phyloP scores from a whole-genome alignment of 1,140 invertebrate species.

The Phymastichus coffea region DNA sequence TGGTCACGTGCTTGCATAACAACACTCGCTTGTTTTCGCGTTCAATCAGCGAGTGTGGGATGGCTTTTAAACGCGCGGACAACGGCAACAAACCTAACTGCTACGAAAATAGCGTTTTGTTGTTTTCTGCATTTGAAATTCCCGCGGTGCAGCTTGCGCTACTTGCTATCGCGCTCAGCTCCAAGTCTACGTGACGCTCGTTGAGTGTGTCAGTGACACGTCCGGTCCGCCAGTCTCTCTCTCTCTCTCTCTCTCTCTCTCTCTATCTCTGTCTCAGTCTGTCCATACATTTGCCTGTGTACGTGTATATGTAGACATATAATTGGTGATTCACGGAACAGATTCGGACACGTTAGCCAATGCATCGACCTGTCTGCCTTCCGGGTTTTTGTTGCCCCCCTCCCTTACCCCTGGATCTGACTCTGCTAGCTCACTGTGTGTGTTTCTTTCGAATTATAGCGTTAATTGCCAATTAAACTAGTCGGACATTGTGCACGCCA shows the following conservation, averaged over 20 bases:
- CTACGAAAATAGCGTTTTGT: conserved; percentile 5
- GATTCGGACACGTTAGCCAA: conserved; percentile 12
- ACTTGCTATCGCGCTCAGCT: background rate
- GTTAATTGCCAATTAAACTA: conserved; percentile 22
- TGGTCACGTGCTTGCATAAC: too few relatives aligned
- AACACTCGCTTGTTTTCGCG: too few relatives aligned
- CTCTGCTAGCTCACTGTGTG: too few relatives aligned
- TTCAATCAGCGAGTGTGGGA: too few relatives aligned
- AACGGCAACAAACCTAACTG: too few relatives aligned
- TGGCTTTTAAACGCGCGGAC: too few relatives aligned
- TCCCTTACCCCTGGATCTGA: too few relatives aligned
- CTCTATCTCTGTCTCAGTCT: too few relatives aligned
- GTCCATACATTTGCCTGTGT: too few relatives aligned
- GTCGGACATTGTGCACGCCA: background rate
- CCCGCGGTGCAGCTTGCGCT: too few relatives aligned
- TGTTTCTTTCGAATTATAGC: conserved; percentile 7
- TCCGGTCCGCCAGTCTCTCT: too few relatives aligned
- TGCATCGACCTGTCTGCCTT: conserved; percentile 1
- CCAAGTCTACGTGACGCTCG: background rate
- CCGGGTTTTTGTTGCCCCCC: conserved; percentile 17
- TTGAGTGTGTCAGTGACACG: conserved; percentile 13
- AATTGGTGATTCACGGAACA: conserved; percentile 23
- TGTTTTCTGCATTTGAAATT: conserved; percentile 18
- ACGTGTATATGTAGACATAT: background rate
- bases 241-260: too few relatives aligned